Evolutionary conservation across 2,113 vertebrate genomes (phyloP).

Genomic region (Solea solea): DNA sequence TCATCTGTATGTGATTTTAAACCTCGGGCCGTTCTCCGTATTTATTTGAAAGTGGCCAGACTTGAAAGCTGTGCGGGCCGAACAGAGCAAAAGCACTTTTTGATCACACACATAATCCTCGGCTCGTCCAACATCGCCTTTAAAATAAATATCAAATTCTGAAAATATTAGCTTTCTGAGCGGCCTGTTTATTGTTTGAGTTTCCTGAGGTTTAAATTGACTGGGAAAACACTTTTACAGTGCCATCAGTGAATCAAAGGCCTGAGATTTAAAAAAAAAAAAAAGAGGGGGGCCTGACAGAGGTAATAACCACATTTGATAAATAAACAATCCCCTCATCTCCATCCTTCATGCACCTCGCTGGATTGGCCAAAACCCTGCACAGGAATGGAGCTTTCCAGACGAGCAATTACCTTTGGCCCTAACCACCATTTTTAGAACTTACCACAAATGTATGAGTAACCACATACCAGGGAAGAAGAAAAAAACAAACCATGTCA

Average conservation of each 20-base stretch:
- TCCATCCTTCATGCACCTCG: slow-evolving; percentile 21
- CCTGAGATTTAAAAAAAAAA: slow-evolving; percentile 46
- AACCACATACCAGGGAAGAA: slow-evolving; percentile 43
- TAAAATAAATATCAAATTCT: slow-evolving; percentile 80
- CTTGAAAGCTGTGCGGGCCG: slow-evolving; percentile 84
- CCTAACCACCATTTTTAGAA: slow-evolving; percentile 56
- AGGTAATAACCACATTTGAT: slow-evolving; percentile 62
- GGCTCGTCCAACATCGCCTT: slow-evolving; percentile 78
- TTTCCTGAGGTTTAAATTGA: slow-evolving; percentile 57
- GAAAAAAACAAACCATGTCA: slow-evolving; percentile 28
- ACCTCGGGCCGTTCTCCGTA: slow-evolving; percentile 87
- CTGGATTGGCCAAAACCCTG: slow-evolving; percentile 16
- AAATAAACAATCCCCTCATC: slow-evolving; percentile 71
- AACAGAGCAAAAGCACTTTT: slow-evolving; percentile 83
- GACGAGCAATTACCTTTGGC: slow-evolving; percentile 73
- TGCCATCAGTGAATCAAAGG: slow-evolving; percentile 61
- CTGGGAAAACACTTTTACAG: slow-evolving; percentile 64
- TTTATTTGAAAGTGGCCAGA: slow-evolving; percentile 90
- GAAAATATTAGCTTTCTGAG: slow-evolving; percentile 80
- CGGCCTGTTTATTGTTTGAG: slow-evolving; percentile 75
- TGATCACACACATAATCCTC: slow-evolving; percentile 91
- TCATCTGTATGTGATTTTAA: slow-evolving; percentile 95
- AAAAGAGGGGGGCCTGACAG: slow-evolving; percentile 59
- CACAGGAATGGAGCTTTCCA: slow-evolving; percentile 41
- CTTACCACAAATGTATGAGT: slow-evolving; percentile 52